phyloP scores from a whole-genome alignment of 1,140 invertebrate genomes.

The Ladona fulva region DNA sequence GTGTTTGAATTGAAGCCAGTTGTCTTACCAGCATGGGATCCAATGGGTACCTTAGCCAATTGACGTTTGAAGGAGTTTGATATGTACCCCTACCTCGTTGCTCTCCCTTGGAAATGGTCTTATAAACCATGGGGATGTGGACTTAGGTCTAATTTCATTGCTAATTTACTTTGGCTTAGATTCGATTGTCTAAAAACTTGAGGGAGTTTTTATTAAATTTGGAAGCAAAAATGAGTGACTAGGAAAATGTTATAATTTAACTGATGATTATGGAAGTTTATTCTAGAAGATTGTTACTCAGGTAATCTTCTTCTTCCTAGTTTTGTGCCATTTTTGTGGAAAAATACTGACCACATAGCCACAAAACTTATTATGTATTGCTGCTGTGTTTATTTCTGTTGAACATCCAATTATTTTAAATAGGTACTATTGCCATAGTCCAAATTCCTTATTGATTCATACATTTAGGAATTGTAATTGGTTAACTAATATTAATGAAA shows the following conservation, averaged over 20 bases:
- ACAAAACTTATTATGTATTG: not conserved
- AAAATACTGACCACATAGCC: not conserved
- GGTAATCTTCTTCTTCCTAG: not conserved
- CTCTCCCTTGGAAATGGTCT: not conserved
- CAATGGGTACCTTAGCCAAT: slow-evolving; percentile 73
- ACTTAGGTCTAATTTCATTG: not conserved
- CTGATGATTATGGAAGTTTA: no score
- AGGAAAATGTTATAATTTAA: no score
- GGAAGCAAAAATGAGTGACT: no score
- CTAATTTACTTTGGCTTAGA: not conserved
- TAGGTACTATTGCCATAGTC: not conserved
- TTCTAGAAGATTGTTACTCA: no score
- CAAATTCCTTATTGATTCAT: not conserved
- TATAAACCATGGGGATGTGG: slow-evolving; percentile 1
- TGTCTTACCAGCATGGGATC: slow-evolving; percentile 83
- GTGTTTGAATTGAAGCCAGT: slow-evolving; percentile 66
- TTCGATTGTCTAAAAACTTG: not conserved
- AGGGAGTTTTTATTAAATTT: not conserved
- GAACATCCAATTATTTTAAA: not conserved
- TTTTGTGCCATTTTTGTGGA: not conserved
- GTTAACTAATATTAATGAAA: not conserved
- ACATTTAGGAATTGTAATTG: not conserved
- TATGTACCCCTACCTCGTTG: not conserved
- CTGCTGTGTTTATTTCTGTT: not conserved
- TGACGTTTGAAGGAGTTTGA: not conserved